A percentile compares a stretch with the other conserved stretches of the same genome.
Conservation (phyloP, 2,113 vertebrate genomes). For the Otus sunia region DNA sequence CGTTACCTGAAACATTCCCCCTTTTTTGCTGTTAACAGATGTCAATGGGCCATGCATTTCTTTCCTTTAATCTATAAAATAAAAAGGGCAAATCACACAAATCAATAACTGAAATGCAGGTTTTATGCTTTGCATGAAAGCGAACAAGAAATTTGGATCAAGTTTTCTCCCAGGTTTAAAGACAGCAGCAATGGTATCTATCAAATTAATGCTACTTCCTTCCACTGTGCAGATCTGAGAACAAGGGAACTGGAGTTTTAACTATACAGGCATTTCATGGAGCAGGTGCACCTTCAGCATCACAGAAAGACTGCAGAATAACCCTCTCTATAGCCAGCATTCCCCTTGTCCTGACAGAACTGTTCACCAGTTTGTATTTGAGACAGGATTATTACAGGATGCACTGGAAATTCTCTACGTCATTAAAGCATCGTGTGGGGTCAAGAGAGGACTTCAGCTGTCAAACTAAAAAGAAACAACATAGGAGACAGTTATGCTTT, state of each 20-base stretch:
- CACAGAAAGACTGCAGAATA: not conserved
- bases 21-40: not conserved
- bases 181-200: not conserved
- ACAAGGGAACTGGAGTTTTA: not conserved
- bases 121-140: not conserved
- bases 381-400: not conserved
- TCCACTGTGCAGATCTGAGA: not conserved
- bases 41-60: not conserved
- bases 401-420: not conserved
- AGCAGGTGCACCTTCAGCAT: not conserved
- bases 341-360: not conserved
- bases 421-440: not conserved
- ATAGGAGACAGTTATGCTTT: not conserved
- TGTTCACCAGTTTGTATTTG: not conserved
- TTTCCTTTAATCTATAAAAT: not conserved
- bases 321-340: not conserved
- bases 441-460: slow-evolving; percentile 17
- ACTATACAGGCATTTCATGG: not conserved
- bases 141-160: not conserved
- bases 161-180: not conserved
- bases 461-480: not conserved
- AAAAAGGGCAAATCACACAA: not conserved
- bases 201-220: not conserved
- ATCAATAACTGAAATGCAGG: not conserved
- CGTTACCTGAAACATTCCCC: not conserved